Base-by-base conservation (phyloP, 2,888 invertebrate genomes). In the Epirrhoe tristata region DNA sequence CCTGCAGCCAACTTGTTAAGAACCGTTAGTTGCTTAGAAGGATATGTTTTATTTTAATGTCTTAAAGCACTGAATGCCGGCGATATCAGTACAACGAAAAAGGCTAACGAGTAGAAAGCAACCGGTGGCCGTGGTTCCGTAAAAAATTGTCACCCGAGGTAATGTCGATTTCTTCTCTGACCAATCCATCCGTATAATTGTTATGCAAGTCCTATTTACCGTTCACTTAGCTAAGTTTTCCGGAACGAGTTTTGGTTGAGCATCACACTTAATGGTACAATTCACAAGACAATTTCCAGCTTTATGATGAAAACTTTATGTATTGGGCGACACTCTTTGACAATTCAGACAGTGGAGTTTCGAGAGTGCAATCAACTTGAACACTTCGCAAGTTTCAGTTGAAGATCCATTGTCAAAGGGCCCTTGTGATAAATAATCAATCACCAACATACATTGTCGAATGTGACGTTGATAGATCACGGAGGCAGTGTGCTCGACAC, bases 71-170 rank as follows among this genome's bases (percentile, higher is more conserved):
- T 50, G 16, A 53, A 51, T 39, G 46, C 58, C 14, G 63, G 66
- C 63, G 63, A 69, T 64, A 67, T 61, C 61, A 53, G 50, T 48
- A 61, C 53, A 53, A 57, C 66, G 63, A 73, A 70, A 67, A 58
- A 71, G 65, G 51, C 62, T 57, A 70, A 63, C 63, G 60, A 72
- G 58, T 81, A 75, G 81, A 82, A 82, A 84, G 77, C 70, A 66
- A 62, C 68, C 73, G 69, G 50, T 64, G 64, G 43, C 58, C 34
- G 48, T 50, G 39, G 74, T 79, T 65, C 79, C 83, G 83, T 81
- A 79, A 80, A 82, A 81, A 81, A 84, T 81, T 82, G 79, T 80
- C 81, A 77, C 72, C 74, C 72, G 69, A 72, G 67, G 80, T 78
- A 77, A 77, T 74, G 74, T 63, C 74, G 75, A 74, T 81, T 82